Evolutionary conservation across 2,113 vertebrate species (phyloP).

Genomic region (Paramormyrops kingsleyae): DNA sequence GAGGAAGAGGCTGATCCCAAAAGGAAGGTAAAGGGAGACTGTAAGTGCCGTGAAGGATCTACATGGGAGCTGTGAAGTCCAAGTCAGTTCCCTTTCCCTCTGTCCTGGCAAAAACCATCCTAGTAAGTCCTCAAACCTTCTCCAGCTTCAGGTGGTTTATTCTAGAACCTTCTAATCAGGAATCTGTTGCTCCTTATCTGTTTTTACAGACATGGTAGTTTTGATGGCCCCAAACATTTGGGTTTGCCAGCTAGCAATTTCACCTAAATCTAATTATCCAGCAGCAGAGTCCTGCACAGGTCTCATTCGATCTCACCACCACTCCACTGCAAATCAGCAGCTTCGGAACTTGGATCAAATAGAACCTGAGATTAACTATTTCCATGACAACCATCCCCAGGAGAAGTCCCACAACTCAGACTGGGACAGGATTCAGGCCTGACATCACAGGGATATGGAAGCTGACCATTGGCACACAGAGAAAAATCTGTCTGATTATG

Average conservation of each 20-base stretch:
- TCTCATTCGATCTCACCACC: neutral
- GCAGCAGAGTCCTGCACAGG: neutral
- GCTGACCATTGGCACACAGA: neutral
- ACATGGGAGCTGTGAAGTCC: neutral
- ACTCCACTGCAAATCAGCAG: neutral
- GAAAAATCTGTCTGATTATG: neutral
- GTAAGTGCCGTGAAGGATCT: neutral
- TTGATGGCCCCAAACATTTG: conserved; percentile 1
- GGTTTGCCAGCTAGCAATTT: neutral
- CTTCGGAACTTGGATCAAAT: neutral
- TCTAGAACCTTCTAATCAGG: neutral
- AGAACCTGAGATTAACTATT: neutral
- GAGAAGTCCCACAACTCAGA: neutral
- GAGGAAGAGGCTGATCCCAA: neutral
- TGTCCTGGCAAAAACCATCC: neutral
- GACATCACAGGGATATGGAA: neutral
- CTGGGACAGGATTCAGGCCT: neutral
- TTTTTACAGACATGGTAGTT: neutral
- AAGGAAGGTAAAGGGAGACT: neutral
- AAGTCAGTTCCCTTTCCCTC: neutral
- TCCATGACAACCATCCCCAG: neutral
- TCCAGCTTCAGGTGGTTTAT: neutral
- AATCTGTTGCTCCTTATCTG: neutral
- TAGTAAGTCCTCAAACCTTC: neutral
- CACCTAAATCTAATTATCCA: neutral